Evolutionary conservation across 2,888 invertebrate genomes (phyloP).

Genomic region (Lottia scabra): DNA sequence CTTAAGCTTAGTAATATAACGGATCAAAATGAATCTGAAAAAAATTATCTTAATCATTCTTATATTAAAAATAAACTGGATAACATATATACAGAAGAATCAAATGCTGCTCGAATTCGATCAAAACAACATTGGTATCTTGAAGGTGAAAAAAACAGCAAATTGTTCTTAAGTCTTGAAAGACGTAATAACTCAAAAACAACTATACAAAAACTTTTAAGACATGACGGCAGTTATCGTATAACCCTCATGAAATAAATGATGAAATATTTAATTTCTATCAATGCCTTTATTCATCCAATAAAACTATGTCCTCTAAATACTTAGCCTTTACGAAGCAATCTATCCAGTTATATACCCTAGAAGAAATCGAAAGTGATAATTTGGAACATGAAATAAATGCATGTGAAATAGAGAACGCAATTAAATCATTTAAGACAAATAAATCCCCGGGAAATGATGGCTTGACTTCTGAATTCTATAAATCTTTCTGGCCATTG

Average conservation of each 20-base stretch:
- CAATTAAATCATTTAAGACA: too few relatives aligned
- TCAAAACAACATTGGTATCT: not conserved
- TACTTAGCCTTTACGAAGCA: too few relatives aligned
- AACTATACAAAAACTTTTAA: not conserved
- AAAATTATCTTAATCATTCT: too few relatives aligned
- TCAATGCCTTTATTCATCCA: not conserved
- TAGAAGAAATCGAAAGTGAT: not conserved
- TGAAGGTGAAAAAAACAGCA: not conserved
- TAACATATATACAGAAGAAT: not conserved
- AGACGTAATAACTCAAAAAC: not conserved
- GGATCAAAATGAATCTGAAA: too few relatives aligned
- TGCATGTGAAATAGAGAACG: not conserved
- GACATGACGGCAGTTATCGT: not conserved
- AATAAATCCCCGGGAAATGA: too few relatives aligned
- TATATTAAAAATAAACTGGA: not conserved
- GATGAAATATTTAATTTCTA: slow-evolving; percentile 1
- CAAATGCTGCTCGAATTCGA: not conserved
- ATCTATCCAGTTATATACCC: not conserved
- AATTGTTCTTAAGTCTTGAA: not conserved
- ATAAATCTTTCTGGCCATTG: too few relatives aligned
- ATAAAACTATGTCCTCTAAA: not conserved
- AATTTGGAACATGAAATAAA: not conserved
- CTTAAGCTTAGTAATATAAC: too few relatives aligned
- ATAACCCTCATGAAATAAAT: not conserved
- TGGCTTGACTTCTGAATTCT: too few relatives aligned